These are phyloP conservation scores for Scaptomyza polygonia DNA, from an alignment of 2,888 invertebrate genomes.

Conservation along the genomic window DNA sequence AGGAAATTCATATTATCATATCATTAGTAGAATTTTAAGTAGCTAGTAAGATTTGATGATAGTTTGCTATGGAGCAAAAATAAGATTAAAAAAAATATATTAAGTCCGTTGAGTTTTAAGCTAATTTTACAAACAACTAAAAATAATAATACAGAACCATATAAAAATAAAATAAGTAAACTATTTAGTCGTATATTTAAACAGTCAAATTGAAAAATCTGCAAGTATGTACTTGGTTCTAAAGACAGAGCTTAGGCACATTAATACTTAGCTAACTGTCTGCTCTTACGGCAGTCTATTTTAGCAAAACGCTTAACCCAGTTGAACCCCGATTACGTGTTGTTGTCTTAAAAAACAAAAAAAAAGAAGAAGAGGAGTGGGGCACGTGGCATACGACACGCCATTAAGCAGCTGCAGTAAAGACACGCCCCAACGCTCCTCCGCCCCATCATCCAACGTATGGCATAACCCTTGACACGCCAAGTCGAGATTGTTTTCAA, in stretches of 20 bases:
- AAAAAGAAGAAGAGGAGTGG: constrained; percentile 35
- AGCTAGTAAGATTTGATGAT: no score
- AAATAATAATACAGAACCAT: no score
- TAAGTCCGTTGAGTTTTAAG: no score
- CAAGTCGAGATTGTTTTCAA: constrained; percentile 69
- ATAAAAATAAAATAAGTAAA: background rate
- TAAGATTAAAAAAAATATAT: no score
- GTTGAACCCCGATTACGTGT: constrained; percentile 67
- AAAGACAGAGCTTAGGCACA: constrained; percentile 33
- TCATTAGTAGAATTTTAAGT: background rate
- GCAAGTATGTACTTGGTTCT: constrained; percentile 17
- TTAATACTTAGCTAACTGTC: constrained; percentile 52
- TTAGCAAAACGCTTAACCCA: constrained; percentile 64
- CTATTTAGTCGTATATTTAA: background rate
- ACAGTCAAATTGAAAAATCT: constrained; percentile 17
- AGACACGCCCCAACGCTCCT: constrained; percentile 33
- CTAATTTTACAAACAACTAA: no score
- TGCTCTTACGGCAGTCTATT: constrained; percentile 53
- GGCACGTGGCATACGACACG: constrained; percentile 70
- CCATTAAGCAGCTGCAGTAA: constrained; percentile 56
- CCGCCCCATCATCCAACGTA: constrained; percentile 3
- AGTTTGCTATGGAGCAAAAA: no score
- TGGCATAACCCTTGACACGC: constrained; percentile 63
- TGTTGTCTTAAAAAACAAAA: constrained; percentile 20
- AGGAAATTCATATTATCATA: no score